These are phyloP conservation scores for Luperina nickerlii DNA, from an alignment of 2,888 invertebrate species.

Conservation along the genomic window DNA sequence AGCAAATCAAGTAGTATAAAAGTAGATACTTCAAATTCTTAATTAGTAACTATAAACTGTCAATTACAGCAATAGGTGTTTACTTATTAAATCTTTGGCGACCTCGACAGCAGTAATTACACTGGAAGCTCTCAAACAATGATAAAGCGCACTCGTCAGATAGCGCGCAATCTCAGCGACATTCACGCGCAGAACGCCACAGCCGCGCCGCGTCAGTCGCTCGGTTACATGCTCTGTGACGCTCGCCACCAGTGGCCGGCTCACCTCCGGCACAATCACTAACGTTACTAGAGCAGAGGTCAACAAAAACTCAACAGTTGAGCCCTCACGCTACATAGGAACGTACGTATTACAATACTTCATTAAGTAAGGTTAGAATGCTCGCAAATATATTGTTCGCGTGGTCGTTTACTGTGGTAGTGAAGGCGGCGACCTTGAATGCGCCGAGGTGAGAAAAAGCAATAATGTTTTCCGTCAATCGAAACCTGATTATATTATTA, in stretches of 20 bases:
- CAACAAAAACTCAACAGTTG: constrained; percentile 31
- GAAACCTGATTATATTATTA: neutral
- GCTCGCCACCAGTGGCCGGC: constrained; percentile 8
- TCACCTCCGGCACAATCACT: constrained; percentile 29
- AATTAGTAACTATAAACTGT: neutral
- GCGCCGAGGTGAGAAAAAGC: constrained; percentile 66
- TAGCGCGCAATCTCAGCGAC: constrained; percentile 66
- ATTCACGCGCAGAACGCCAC: constrained; percentile 21
- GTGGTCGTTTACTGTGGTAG: constrained; percentile 50
- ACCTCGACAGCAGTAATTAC: constrained; percentile 42
- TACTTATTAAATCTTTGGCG: constrained; percentile 23
- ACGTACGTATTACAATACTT: constrained; percentile 55
- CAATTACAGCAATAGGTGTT: constrained; percentile 22
- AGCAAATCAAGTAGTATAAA: neutral
- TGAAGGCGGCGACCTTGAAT: constrained; percentile 73
- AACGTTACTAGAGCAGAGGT: constrained; percentile 44
- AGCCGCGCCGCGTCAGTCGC: constrained; percentile 30
- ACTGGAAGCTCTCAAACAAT: constrained; percentile 62
- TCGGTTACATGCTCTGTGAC: neutral
- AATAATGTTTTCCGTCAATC: constrained; percentile 18
- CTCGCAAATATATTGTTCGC: constrained; percentile 49
- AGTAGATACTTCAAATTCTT: neutral
- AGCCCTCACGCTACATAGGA: constrained; percentile 9
- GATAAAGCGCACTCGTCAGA: constrained; percentile 61
- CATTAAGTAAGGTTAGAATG: constrained; percentile 46